Evolutionary conservation across 2,113 vertebrate genomes (phyloP), one percentile per base, ranked within the genome.

Genomic region (Tachycineta bicolor): DNA sequence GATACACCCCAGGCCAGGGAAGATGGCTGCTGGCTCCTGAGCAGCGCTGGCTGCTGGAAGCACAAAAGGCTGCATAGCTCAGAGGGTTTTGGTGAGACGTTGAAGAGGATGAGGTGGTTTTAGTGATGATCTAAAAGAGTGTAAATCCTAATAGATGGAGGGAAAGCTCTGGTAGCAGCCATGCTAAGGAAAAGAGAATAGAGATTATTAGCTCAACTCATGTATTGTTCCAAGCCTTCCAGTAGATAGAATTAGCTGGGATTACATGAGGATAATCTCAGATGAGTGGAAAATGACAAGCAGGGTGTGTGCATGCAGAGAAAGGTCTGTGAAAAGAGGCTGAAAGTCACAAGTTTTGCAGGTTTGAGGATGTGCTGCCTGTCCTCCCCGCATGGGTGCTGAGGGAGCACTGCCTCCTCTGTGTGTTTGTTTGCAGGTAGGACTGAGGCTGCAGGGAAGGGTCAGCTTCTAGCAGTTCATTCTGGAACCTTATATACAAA

Each of bases 311-410:
- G 43, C 47, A 33, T n/a, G 34, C 63, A 50, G 80, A 69, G 63
- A 44, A 63, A 46, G 28, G 24, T 75, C 46, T 89, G 46, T 73
- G 56, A 62, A 47, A 81, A 82, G 71, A 70, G 67, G 23, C 58
- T 67, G 22, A 34, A 43, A 44, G 39, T 69, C 23, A 46, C 0
- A 0, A 16, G 29, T 19, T 56, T 55, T n/a, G 41, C 29, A 8
- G 44, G 41, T 46, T 50, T 55, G 41, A 26, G 29, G 46, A 29
- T 1, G 0, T 2, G 0, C n/a, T 26, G 29, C 0, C 0, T 28
- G 16, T 34, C 21, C 25, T 50, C 29, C 34, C 33, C 24, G 14
- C 8, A 21, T 0, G 0, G 25, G 7, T 29, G 34, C 60, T 28
- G 60, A 46, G 21, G 2, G 43, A 59, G 73, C 13, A 5, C 55